phyloP scores from a whole-genome alignment of 2,797 vertebrate species.

The Petrocephalus schoutedeni region DNA sequence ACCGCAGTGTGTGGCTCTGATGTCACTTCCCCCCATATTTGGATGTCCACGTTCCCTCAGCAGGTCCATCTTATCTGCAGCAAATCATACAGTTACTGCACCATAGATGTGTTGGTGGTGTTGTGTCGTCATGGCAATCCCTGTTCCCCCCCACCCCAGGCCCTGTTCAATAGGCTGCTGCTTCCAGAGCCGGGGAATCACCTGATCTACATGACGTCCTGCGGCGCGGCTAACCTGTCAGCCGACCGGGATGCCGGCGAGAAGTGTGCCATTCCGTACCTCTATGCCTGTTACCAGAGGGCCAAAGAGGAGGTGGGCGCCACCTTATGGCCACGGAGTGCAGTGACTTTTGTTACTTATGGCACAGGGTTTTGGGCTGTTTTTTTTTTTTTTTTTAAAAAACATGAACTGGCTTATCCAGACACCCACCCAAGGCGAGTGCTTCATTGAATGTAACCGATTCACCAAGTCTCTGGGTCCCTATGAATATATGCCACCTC shows the following conservation, averaged over 20 bases:
- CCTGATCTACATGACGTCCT: conserved; percentile 88
- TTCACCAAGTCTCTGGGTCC: no score
- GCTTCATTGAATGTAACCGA: not conserved
- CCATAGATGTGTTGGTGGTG: not conserved
- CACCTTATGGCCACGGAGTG: not conserved
- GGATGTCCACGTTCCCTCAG: not conserved
- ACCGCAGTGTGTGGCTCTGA: not conserved
- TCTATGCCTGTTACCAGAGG: conserved; percentile 86
- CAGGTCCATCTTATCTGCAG: not conserved
- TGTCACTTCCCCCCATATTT: not conserved
- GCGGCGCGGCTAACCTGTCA: conserved; percentile 77
- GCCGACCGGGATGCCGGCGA: conserved; percentile 93
- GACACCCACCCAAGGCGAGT: not conserved
- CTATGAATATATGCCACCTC: not conserved
- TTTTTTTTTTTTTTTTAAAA: not conserved
- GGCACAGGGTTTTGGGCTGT: not conserved
- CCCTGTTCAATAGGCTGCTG: conserved; percentile 85
- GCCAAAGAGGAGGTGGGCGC: conserved; percentile 84
- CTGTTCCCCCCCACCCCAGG: conserved; percentile 55
- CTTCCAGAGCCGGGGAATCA: conserved; percentile 85
- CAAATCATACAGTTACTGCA: not conserved
- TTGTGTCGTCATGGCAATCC: not conserved
- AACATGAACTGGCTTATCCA: not conserved
- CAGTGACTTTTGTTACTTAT: not conserved
- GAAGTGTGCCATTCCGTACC: conserved; percentile 79